Percentiles rank a stretch among this genome's conserved stretches.
These are phyloP conservation scores for Pelochelys cantorii DNA, from an alignment of 2,797 vertebrate genomes.

Conservation along the genomic window DNA sequence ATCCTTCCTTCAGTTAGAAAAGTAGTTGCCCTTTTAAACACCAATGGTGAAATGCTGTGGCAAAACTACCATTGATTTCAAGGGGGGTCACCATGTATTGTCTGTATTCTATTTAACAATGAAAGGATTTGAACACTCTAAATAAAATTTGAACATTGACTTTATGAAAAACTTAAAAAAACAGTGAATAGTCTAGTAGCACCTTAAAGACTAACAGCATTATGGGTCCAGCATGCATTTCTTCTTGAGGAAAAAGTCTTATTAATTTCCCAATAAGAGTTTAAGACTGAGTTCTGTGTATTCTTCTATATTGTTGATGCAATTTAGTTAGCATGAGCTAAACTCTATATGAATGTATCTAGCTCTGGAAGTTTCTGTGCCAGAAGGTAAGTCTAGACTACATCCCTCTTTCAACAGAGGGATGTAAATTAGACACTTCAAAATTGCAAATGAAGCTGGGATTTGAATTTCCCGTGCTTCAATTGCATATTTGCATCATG, in stretches of 20 bases:
- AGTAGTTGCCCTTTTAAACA: slow-evolving; percentile 19
- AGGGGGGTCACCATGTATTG: neutral
- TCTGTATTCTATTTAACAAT: neutral
- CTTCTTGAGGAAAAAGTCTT: neutral
- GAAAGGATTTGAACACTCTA: neutral
- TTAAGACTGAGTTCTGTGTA: neutral
- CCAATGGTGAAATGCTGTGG: neutral
- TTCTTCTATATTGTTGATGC: neutral
- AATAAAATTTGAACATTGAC: neutral
- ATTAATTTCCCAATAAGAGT: neutral
- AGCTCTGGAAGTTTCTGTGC: neutral
- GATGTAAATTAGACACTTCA: too few relatives aligned
- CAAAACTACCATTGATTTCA: neutral
- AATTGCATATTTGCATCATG: too few relatives aligned
- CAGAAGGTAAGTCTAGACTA: too few relatives aligned
- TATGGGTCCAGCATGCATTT: neutral
- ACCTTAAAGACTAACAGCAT: neutral
- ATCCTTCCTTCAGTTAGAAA: neutral
- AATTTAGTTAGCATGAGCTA: neutral
- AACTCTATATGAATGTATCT: neutral
- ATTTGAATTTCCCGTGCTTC: too few relatives aligned
- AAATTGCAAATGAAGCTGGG: too few relatives aligned
- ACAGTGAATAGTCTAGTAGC: too few relatives aligned
- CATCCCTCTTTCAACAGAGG: too few relatives aligned
- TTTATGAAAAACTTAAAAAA: neutral